Percentiles rank a stretch among this genome's conserved stretches.
Conservation (phyloP, 2,113 vertebrate genomes). For the Morone saxatilis region DNA sequence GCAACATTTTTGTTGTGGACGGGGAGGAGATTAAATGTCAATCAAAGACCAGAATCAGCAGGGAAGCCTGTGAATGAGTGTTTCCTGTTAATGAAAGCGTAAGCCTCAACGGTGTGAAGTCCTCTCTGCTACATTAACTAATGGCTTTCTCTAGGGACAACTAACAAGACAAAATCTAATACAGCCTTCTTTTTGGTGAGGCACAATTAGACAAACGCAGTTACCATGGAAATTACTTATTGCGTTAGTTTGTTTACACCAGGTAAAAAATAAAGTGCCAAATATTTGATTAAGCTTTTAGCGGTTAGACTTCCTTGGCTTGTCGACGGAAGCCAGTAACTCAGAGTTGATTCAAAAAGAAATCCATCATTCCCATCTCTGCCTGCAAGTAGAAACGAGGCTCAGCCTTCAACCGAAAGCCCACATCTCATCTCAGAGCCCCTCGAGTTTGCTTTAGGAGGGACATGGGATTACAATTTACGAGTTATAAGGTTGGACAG, state of each 20-base stretch:
- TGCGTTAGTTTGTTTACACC: constrained; percentile 19
- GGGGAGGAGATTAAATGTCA: constrained; percentile 65
- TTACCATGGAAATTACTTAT: constrained; percentile 26
- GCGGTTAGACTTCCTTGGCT: constrained; percentile 18
- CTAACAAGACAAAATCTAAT: constrained; percentile 46
- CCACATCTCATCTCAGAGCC: background rate
- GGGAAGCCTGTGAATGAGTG: constrained; percentile 49
- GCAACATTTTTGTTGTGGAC: constrained; percentile 36
- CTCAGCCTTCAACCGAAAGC: constrained; percentile 18
- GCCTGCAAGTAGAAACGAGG: constrained; percentile 13
- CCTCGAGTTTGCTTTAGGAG: constrained; percentile 19
- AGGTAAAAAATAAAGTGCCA: constrained; percentile 5
- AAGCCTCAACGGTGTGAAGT: constrained; percentile 41
- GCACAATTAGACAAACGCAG: constrained; percentile 16
- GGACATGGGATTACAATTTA: background rate
- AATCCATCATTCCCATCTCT: constrained; percentile 35
- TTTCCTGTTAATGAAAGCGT: constrained; percentile 65
- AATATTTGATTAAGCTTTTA: background rate
- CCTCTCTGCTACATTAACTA: constrained; percentile 69
- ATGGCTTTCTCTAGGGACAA: constrained; percentile 51
- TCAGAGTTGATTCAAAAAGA: constrained; percentile 29
- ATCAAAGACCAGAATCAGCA: constrained; percentile 63
- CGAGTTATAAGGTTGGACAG: background rate
- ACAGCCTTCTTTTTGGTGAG: constrained; percentile 7
- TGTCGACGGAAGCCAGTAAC: constrained; percentile 3